A percentile compares a stretch with the other conserved stretches of the same genome.
Conservation (phyloP, 2,113 vertebrate genomes). For the Chiloscyllium plagiosum region DNA sequence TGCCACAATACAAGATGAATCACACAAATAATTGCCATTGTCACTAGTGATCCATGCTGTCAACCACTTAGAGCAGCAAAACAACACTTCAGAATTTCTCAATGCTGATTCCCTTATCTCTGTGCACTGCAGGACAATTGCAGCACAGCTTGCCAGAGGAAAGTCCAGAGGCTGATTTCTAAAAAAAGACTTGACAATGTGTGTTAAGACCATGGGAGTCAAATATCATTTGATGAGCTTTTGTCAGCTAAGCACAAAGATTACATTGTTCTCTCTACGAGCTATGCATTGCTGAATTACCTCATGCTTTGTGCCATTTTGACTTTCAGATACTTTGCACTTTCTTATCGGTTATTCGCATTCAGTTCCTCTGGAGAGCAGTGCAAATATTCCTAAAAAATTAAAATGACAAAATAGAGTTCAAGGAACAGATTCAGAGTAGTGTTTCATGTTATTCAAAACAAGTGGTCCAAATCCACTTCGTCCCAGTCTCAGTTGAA, state of each 20-base stretch:
- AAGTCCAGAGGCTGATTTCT: background rate
- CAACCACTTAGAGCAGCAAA: background rate
- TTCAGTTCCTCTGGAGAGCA: background rate
- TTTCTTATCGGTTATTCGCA: background rate
- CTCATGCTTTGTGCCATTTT: background rate
- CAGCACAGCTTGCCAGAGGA: conserved; percentile 22
- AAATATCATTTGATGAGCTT: conserved; percentile 20
- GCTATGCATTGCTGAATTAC: background rate
- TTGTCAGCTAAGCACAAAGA: background rate
- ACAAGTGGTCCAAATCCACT: background rate
- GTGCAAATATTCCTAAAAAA: background rate
- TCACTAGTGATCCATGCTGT: background rate
- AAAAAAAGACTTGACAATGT: background rate
- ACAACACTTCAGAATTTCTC: background rate
- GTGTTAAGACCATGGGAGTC: background rate
- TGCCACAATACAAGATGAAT: background rate
- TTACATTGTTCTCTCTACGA: background rate
- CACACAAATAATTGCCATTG: conserved; percentile 5
- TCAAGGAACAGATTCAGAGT: background rate
- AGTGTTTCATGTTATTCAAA: background rate
- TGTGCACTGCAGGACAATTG: background rate
- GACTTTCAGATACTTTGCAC: background rate
- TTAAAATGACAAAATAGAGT: background rate
- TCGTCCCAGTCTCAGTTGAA: background rate
- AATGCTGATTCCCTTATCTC: background rate